These are phyloP conservation scores for Chalcis sispes DNA, from an alignment of 2,888 invertebrate species.

Conservation along the genomic window DNA sequence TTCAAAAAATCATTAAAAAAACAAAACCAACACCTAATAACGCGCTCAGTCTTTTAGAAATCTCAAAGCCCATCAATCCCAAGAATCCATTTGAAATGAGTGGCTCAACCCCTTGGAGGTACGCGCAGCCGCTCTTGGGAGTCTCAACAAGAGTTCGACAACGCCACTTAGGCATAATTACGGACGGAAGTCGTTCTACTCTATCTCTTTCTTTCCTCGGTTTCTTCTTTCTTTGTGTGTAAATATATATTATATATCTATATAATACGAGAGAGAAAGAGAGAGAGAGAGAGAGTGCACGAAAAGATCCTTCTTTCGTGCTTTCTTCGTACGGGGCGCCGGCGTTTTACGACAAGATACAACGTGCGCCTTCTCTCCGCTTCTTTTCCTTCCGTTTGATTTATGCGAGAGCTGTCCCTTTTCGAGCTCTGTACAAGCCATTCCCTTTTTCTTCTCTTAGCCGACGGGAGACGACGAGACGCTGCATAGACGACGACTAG, in stretches of 20 bases:
- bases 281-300: too few relatives aligned
- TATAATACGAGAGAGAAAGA: too few relatives aligned
- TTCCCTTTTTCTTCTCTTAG: neutral
- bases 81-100: neutral
- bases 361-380: neutral
- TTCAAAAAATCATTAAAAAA: too few relatives aligned
- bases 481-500: neutral
- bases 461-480: slow-evolving; percentile 42
- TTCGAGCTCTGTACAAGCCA: neutral
- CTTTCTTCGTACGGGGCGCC: slow-evolving; percentile 10
- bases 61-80: neutral
- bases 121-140: too few relatives aligned
- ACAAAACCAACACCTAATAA: too few relatives aligned
- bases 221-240: too few relatives aligned
- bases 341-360: slow-evolving; percentile 28
- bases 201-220: slow-evolving; percentile 29
- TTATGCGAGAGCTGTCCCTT: too few relatives aligned
- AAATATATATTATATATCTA: too few relatives aligned
- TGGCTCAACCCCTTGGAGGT: too few relatives aligned
- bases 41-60: too few relatives aligned
- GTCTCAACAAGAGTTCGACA: neutral
- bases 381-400: slow-evolving; percentile 36
- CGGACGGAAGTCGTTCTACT: slow-evolving; percentile 43
- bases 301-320: neutral
- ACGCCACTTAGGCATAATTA: slow-evolving; percentile 47